phyloP scores from a whole-genome alignment of 2,888 invertebrate species.

The Bimastos eiseni region DNA sequence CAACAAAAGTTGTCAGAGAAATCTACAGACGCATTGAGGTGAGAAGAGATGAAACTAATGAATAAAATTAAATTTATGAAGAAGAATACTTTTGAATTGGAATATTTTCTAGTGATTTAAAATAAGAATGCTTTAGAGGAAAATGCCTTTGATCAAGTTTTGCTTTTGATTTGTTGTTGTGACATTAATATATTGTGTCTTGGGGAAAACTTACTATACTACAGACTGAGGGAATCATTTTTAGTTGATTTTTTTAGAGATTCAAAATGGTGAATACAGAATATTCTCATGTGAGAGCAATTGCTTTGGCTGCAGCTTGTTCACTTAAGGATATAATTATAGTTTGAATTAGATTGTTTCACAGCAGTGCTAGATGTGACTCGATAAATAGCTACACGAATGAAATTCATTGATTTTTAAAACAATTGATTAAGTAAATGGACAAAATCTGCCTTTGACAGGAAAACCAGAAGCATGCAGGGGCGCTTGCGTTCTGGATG shows the following conservation, averaged over 20 bases:
- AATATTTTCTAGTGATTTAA: no score
- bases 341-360: no score
- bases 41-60: background rate
- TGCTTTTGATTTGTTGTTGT: no score
- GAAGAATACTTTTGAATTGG: no score
- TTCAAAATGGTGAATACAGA: no score
- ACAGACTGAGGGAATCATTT: background rate
- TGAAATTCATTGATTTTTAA: background rate
- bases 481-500: constrained; percentile 74
- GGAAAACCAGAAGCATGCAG: constrained; percentile 40
- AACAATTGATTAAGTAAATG: background rate
- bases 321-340: no score
- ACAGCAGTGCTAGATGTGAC: background rate
- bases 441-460: background rate
- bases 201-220: background rate
- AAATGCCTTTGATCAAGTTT: no score
- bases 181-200: no score
- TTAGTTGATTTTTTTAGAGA: background rate
- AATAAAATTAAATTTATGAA: no score
- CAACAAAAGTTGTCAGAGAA: background rate
- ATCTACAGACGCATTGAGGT: constrained; percentile 9
- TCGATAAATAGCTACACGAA: background rate
- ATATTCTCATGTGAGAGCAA: no score
- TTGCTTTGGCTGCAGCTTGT: no score
- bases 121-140: no score